Evolutionary conservation across 2,888 invertebrate species (phyloP).

Genomic region (Agrilus mali): DNA sequence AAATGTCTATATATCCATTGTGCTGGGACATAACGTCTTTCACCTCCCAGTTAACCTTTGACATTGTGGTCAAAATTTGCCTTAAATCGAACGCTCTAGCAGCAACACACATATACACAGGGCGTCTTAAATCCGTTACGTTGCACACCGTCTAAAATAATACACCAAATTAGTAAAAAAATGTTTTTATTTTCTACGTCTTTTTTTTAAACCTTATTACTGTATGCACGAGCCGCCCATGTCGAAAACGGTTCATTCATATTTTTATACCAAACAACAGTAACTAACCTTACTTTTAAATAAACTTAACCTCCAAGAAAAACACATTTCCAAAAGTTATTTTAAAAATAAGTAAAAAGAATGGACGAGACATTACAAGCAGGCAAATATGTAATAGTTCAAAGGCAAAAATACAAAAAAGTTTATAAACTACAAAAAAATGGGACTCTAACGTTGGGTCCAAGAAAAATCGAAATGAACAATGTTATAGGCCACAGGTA

Average conservation of each 20-base stretch:
- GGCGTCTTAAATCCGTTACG: slow-evolving; percentile 62
- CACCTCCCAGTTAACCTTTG: slow-evolving; percentile 88
- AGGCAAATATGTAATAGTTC: slow-evolving; percentile 63
- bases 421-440: slow-evolving; percentile 57
- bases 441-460: slow-evolving; percentile 51
- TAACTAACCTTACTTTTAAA: no score
- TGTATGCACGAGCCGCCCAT: no score
- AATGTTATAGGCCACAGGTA: slow-evolving; percentile 56
- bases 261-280: no score
- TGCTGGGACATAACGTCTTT: slow-evolving; percentile 93
- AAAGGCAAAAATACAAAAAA: slow-evolving; percentile 67
- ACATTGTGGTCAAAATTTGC: slow-evolving; percentile 70
- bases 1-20: slow-evolving; percentile 72
- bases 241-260: no score
- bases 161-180: background rate
- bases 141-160: slow-evolving; percentile 49
- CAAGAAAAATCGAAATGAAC: slow-evolving; percentile 54
- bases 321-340: no score
- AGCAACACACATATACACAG: slow-evolving; percentile 78
- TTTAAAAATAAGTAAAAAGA: no score
- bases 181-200: no score
- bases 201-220: no score
- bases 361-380: slow-evolving; percentile 26
- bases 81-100: slow-evolving; percentile 68
- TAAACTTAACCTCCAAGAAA: no score